Evolutionary conservation across 2,888 invertebrate species (phyloP), one percentile per base, ranked within the genome.

Genomic region (Polydesmus complanatus): DNA sequence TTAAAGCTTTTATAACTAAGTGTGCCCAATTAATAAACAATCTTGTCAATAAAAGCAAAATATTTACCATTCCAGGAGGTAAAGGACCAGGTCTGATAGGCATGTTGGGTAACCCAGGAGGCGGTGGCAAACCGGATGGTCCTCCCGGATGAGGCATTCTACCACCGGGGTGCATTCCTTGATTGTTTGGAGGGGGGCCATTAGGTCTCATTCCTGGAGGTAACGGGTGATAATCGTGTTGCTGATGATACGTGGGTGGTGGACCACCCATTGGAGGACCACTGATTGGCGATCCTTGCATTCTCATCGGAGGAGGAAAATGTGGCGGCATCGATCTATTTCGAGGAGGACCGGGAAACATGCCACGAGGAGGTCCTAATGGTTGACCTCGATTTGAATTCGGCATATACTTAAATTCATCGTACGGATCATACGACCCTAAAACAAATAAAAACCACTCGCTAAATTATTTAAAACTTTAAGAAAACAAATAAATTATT

Each of bases 11-110:
- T n/a, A n/a, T n/a, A n/a, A n/a, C n/a, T n/a, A n/a, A n/a, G n/a
- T n/a, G n/a, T n/a, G n/a, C n/a, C n/a, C n/a, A n/a, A n/a, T n/a
- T n/a, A n/a, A n/a, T n/a, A n/a, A n/a, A n/a, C n/a, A n/a, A n/a
- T n/a, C 11, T 19, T 52, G 21, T 21, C 14, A 62, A 78, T 78
- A 58, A n/a, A n/a, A n/a, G n/a, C n/a, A n/a, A 37, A 79, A 81
- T 64, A 69, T 70, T 74, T 72, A 80, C 80, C 80, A 80, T 80
- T 56, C 78, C 78, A 27, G 80, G 81, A 54, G 81, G 81, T 47
- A 80, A 80, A 66, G 75, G 76, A 71, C 77, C 78, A 23, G 78
- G 79, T 51, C 81, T 80, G 47, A 72, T 72, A 57, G 72, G 73
- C n/a, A 72, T 72, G 52, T 76, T 77, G 67, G 80, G 67, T 58